phyloP scores from a whole-genome alignment of 2,888 invertebrate genomes.

The Lissonota sp. region DNA sequence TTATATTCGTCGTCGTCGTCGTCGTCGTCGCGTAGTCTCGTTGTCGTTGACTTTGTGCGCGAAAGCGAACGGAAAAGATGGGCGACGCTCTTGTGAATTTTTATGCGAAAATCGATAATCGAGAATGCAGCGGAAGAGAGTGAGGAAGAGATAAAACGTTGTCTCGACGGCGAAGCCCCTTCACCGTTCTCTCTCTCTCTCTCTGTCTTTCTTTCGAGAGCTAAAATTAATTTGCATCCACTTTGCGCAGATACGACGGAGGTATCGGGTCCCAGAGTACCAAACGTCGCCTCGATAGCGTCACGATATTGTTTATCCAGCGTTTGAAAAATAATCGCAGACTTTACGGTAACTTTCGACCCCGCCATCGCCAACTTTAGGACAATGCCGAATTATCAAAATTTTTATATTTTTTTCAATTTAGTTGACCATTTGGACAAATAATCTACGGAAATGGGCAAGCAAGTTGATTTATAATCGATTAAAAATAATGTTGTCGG shows the following conservation, averaged over 20 bases:
- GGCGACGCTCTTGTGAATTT: conserved; percentile 53
- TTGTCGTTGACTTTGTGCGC: conserved; percentile 43
- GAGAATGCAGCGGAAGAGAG: conserved; percentile 43
- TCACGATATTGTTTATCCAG: conserved; percentile 21
- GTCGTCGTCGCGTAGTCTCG: neutral
- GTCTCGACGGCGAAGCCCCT: conserved; percentile 18
- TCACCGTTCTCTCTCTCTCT: conserved; percentile 7
- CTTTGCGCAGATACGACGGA: conserved; percentile 1
- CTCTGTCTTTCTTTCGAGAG: conserved; percentile 1
- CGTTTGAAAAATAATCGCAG: conserved; percentile 8
- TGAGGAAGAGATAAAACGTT: conserved; percentile 19
- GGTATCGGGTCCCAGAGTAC: conserved; percentile 16
- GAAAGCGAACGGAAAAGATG: conserved; percentile 35
- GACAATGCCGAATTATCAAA: too few species aligned
- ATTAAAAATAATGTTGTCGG: too few species aligned
- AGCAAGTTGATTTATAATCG: too few species aligned
- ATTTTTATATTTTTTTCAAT: too few species aligned
- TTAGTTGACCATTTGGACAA: too few species aligned
- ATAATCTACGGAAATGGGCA: too few species aligned
- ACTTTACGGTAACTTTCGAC: neutral
- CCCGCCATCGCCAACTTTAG: neutral
- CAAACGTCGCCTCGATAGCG: conserved; percentile 2
- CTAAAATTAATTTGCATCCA: conserved; percentile 60
- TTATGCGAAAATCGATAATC: conserved; percentile 62
- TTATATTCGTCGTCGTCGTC: conserved; percentile 17